These are phyloP conservation scores for Cepaea hortensis DNA, from an alignment of 2,888 invertebrate genomes.

Conservation along the genomic window DNA sequence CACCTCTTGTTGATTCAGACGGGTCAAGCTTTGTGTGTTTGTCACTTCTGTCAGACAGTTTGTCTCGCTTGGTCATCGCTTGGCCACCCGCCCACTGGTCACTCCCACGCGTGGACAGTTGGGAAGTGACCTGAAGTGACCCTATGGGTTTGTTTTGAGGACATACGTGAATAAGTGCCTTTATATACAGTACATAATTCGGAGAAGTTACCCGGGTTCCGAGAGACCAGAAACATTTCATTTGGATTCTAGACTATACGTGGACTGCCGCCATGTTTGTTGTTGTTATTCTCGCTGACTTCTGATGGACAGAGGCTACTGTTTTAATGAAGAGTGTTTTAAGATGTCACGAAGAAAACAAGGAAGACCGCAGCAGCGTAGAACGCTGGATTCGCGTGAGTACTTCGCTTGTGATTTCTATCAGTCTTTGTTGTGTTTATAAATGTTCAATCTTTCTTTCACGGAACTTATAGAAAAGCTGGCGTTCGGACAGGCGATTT, in stretches of 20 bases:
- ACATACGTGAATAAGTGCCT: background rate
- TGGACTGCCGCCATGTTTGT: slow-evolving; percentile 64
- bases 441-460: background rate
- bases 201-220: slow-evolving; percentile 3
- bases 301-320: slow-evolving; percentile 59
- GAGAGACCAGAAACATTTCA: slow-evolving; percentile 23
- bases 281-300: slow-evolving; percentile 64
- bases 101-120: slow-evolving; percentile 17
- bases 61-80: slow-evolving; percentile 12
- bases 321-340: slow-evolving; percentile 53
- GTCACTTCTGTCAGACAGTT: background rate
- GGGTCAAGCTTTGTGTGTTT: slow-evolving; percentile 13
- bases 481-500: no score
- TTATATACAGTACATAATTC: background rate
- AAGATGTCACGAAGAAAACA: slow-evolving; percentile 74
- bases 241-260: slow-evolving; percentile 34
- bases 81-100: slow-evolving; percentile 35
- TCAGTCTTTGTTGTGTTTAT: slow-evolving; percentile 54
- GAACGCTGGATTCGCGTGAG: slow-evolving; percentile 75
- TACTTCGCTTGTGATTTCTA: slow-evolving; percentile 50
- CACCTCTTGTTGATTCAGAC: slow-evolving; percentile 43
- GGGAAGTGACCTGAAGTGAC: slow-evolving; percentile 37
- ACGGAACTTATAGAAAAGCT: background rate
- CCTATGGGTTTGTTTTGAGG: slow-evolving; percentile 9
- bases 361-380: slow-evolving; percentile 77